Conservation (phyloP, 2,797 vertebrate genomes). For the Myripristis jacobus region DNA sequence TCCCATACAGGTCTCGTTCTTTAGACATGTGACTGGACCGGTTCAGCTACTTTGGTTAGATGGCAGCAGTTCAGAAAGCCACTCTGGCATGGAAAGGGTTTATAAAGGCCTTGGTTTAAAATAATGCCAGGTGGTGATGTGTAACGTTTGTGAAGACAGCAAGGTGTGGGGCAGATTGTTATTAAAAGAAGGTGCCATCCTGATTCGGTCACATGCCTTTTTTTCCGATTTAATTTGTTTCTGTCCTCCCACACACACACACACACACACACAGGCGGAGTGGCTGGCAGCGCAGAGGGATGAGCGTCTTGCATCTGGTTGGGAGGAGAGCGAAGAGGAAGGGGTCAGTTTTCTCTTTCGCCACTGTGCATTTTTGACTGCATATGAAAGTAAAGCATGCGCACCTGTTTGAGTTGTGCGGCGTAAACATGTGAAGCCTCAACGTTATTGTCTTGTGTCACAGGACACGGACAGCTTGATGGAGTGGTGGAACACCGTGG, state of each 20-base stretch:
- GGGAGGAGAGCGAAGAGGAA: slow-evolving; percentile 50
- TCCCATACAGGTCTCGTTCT: slow-evolving; percentile 28
- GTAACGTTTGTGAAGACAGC: neutral
- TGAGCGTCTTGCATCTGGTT: slow-evolving; percentile 15
- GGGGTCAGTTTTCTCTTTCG: slow-evolving; percentile 64
- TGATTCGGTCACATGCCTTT: neutral
- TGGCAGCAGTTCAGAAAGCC: neutral
- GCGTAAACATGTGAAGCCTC: neutral
- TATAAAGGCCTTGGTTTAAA: neutral
- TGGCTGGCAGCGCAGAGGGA: slow-evolving; percentile 81
- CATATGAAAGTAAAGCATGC: neutral
- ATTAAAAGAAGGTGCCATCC: neutral
- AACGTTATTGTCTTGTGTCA: neutral
- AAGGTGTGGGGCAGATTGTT: neutral
- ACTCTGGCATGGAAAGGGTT: neutral
- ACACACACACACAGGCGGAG: slow-evolving; percentile 70
- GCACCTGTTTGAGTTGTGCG: too few relatives aligned
- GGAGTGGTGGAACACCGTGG: slow-evolving; percentile 86
- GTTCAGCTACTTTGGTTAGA: slow-evolving; percentile 43
- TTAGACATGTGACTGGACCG: slow-evolving; percentile 29
- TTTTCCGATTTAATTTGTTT: neutral
- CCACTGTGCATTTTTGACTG: neutral
- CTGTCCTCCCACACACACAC: too few relatives aligned
- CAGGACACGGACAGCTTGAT: slow-evolving; percentile 87
- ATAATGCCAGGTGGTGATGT: neutral